Base-by-base conservation (phyloP, 2,113 vertebrate species). In the Cephalopholis sonnerati region DNA sequence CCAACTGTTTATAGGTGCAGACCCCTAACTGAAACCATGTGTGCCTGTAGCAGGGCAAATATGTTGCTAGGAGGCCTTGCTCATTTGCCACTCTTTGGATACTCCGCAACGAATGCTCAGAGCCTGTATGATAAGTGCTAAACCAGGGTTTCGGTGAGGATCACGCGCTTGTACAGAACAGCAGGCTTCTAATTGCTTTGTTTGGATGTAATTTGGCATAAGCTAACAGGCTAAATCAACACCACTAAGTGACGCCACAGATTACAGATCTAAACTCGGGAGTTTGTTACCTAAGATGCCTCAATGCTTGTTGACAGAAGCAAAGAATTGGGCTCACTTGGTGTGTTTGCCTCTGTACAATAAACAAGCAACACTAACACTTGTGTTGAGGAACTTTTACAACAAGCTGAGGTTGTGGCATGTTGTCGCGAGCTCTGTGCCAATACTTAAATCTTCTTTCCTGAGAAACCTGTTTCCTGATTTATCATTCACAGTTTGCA, bases 1-100 rank as follows among this genome's bases (percentile, higher is more conserved):
- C 91, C 89, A 79, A 93, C 85, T 91, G 92, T 95, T 95, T 94
- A 94, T 95, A 95, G 95, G 94, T 95, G 90, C 91, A 94, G 88
- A 90, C 86, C 90, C 87, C 84, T 94, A 95, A 94, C 91, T 93
- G 76, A 88, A 94, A 93, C 86, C 94, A 95, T 94, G 91, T 94
- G 94, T 94, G 93, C 84, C 83, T 92, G 90, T 70, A 91, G 89
- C 87, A 76, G 81, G 87, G 85, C 87, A 87, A 93, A 90, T 81
- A 83, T 90, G 90, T 90, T 87, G 81, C 82, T 91, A 84, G 71
- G 76, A 89, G 82, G 87, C 76, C 78, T 68, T 39, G 53, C 81
- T 88, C 75, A 76, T 91, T 89, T 90, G 88, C 90, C 72, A 87
- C 81, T 91, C 86, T 79, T 50, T 46, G 48, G 82, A 88, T 81